Evolutionary conservation across 2,888 invertebrate species (phyloP).

Genomic region (Pachymerium ferrugineum): DNA sequence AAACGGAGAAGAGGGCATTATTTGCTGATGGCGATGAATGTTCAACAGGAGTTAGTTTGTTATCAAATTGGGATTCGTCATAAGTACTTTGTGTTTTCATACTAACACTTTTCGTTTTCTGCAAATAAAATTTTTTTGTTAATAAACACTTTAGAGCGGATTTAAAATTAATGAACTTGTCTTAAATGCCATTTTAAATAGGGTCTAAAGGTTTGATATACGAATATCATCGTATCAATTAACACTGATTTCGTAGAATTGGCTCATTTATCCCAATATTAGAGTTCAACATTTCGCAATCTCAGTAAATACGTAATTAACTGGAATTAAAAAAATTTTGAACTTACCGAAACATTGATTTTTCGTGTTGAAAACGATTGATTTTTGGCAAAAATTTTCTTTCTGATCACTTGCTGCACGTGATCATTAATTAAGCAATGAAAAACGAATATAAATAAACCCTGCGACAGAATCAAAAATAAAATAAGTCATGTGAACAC

Average conservation of each 20-base stretch:
- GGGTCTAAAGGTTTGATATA: too few relatives aligned
- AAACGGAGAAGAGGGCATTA: background rate
- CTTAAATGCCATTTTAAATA: too few relatives aligned
- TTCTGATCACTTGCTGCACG: background rate
- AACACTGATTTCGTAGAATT: too few relatives aligned
- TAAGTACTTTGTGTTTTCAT: background rate
- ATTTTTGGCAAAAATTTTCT: background rate
- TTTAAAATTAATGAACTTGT: too few relatives aligned
- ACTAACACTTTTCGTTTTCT: background rate
- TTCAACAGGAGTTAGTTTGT: background rate
- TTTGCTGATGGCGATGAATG: background rate
- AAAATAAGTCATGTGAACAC: too few relatives aligned
- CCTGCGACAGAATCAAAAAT: background rate
- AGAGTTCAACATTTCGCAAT: too few relatives aligned
- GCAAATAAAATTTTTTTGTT: background rate
- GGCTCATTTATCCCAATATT: too few relatives aligned
- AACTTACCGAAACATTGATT: background rate
- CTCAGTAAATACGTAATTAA: too few relatives aligned
- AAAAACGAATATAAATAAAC: constrained; percentile 26
- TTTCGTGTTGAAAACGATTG: background rate
- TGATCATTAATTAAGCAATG: background rate
- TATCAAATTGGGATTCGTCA: background rate
- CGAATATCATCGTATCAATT: too few relatives aligned
- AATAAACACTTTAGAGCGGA: too few relatives aligned
- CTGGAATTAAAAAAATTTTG: too few relatives aligned